These are phyloP conservation scores for Acleris cristana DNA, from an alignment of 2,888 invertebrate genomes.

Conservation along the genomic window DNA sequence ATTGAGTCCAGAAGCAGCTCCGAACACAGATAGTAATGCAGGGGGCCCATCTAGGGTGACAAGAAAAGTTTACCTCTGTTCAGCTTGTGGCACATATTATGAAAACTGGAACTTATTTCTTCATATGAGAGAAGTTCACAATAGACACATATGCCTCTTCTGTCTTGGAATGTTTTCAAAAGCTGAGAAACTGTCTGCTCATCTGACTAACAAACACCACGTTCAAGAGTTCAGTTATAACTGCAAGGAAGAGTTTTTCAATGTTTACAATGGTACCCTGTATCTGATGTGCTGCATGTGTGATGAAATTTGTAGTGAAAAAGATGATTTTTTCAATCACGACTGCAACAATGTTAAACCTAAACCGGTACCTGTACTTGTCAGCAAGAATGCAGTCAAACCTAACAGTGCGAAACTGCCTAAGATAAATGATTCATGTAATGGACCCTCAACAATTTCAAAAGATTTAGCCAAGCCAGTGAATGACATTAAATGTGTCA, in stretches of 20 bases:
- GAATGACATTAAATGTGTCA: constrained; percentile 50
- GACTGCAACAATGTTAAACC: constrained; percentile 84
- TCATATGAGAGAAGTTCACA: constrained; percentile 93
- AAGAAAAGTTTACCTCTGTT: constrained; percentile 91
- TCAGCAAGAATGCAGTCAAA: constrained; percentile 73
- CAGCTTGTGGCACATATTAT: constrained; percentile 92
- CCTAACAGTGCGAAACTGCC: constrained; percentile 61
- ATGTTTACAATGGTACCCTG: constrained; percentile 86
- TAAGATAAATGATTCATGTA: constrained; percentile 62
- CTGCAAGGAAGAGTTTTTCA: constrained; percentile 87
- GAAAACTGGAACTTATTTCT: constrained; percentile 94
- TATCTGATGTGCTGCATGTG: constrained; percentile 92
- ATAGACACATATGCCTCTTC: constrained; percentile 91
- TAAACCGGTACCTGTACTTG: constrained; percentile 77
- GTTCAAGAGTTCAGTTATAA: constrained; percentile 88
- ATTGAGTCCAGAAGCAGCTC: constrained; percentile 68
- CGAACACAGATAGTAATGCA: constrained; percentile 61
- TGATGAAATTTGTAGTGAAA: constrained; percentile 90
- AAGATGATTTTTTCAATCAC: constrained; percentile 90
- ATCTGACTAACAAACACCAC: constrained; percentile 91
- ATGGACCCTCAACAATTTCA: constrained; percentile 58
- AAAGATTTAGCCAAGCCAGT: constrained; percentile 56
- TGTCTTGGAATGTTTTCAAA: constrained; percentile 93
- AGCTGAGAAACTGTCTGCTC: constrained; percentile 90
- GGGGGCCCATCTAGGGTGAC: constrained; percentile 85